Conservation (phyloP, 2,797 vertebrate species). For the Cynopterus sphinx region DNA sequence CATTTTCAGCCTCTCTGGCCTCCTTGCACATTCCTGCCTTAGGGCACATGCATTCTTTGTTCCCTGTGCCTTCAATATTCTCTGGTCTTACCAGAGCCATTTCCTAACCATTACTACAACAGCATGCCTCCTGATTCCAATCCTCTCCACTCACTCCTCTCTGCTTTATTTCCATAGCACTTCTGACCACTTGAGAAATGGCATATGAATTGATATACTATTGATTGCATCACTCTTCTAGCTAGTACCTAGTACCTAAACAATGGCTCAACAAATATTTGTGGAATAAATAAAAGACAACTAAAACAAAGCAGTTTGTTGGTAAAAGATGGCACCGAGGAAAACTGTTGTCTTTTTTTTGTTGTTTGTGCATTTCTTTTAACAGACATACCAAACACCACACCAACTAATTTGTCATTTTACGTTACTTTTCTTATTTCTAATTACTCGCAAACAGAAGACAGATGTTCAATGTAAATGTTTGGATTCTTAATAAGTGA, state of each 20-base stretch:
- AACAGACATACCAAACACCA: background rate
- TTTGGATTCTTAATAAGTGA: background rate
- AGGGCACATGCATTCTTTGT: background rate
- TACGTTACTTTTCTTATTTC: background rate
- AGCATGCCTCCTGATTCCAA: accelerated
- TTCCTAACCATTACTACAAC: background rate
- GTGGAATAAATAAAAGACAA: background rate
- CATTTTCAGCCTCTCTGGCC: background rate
- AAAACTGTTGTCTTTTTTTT: background rate
- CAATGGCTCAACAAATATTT: background rate
- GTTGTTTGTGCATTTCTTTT: background rate
- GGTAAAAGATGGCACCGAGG: background rate
- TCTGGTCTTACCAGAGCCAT: background rate
- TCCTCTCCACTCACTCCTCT: background rate
- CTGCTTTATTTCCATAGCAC: background rate
- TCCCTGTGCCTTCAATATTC: background rate
- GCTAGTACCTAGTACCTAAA: background rate
- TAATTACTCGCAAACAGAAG: background rate
- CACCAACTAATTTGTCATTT: background rate
- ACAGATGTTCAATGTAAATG: background rate
- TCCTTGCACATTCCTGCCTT: background rate
- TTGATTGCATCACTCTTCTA: background rate
- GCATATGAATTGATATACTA: background rate
- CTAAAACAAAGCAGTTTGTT: background rate
- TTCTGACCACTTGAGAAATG: background rate